A percentile compares a stretch with the other conserved stretches of the same genome.
Evolutionary conservation across 2,888 invertebrate species (phyloP).

Genomic region (Acronicta aceris): DNA sequence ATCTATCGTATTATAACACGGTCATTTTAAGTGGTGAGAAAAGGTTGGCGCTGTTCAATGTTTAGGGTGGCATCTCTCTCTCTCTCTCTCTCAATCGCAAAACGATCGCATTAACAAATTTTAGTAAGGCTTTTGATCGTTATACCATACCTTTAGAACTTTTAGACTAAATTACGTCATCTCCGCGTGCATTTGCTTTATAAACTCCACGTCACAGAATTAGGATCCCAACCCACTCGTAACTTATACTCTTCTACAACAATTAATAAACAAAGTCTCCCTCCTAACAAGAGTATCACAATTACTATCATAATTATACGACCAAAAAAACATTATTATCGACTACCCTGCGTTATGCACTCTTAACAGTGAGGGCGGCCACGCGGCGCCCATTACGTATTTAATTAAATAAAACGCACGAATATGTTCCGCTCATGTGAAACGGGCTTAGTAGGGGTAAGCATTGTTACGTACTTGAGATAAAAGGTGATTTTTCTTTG

Average conservation of each 20-base stretch:
- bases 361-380: constrained; percentile 45
- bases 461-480: neutral
- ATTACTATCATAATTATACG: constrained; percentile 35
- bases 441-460: constrained; percentile 43
- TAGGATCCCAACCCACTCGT: constrained; percentile 9
- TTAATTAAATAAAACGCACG: constrained; percentile 75
- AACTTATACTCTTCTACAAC: constrained; percentile 36
- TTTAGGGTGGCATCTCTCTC: too few relatives aligned
- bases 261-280: constrained; percentile 35
- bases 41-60: too few relatives aligned
- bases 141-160: too few relatives aligned
- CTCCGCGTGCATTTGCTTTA: too few relatives aligned
- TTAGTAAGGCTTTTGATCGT: too few relatives aligned
- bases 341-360: constrained; percentile 25
- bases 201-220: neutral
- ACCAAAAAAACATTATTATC: constrained; percentile 34
- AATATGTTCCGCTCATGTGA: constrained; percentile 67
- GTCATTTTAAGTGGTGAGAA: too few relatives aligned
- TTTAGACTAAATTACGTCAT: too few relatives aligned
- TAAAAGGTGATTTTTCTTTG: constrained; percentile 6
- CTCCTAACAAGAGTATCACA: constrained; percentile 46
- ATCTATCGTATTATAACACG: too few relatives aligned
- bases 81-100: too few relatives aligned
- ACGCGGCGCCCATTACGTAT: constrained; percentile 73
- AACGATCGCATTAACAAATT: too few relatives aligned